Percentiles rank a stretch among this genome's conserved stretches.
Evolutionary conservation across 30 jellyfish, hydroid and myxozoan species (phyloP).

Genomic region (Chrysaora quinquecirrha): DNA sequence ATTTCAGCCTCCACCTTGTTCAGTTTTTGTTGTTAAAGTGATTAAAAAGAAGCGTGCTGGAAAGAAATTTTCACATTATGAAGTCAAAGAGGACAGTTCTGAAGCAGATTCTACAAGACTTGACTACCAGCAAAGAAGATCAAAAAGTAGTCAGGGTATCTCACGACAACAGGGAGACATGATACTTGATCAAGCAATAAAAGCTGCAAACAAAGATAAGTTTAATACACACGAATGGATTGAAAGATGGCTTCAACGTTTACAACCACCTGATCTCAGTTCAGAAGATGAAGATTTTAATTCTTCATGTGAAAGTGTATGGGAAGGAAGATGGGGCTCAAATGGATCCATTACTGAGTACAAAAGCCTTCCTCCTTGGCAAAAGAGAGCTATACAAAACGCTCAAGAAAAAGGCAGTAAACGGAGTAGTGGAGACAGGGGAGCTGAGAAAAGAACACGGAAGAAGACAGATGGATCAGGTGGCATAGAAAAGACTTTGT

Average conservation of each 20-base stretch:
- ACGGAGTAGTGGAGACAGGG: too few relatives aligned
- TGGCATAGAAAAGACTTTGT: too few relatives aligned
- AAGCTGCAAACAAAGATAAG: neutral
- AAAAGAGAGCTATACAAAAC: neutral
- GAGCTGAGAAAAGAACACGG: too few relatives aligned
- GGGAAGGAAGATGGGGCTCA: too few relatives aligned
- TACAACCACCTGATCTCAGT: neutral
- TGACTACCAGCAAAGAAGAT: neutral
- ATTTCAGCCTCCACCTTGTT: conserved; percentile 63
- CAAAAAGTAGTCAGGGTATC: neutral
- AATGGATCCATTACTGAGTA: neutral
- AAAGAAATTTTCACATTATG: neutral
- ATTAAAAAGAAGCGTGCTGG: too few relatives aligned
- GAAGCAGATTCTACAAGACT: neutral
- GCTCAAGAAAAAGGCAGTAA: too few relatives aligned
- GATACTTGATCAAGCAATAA: neutral
- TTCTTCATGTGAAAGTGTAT: too few relatives aligned
- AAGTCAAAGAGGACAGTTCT: neutral
- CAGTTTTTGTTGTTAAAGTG: conserved; percentile 30
- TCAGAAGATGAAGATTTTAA: neutral
- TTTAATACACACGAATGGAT: conserved; percentile 35
- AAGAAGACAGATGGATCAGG: too few relatives aligned
- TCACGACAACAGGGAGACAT: too few relatives aligned
- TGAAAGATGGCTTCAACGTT: conserved; percentile 30
- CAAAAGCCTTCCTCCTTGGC: neutral